Evolutionary conservation across 2,797 vertebrate genomes (phyloP), one percentile per base, ranked within the genome.

Genomic region (Enteromius viviparus): DNA sequence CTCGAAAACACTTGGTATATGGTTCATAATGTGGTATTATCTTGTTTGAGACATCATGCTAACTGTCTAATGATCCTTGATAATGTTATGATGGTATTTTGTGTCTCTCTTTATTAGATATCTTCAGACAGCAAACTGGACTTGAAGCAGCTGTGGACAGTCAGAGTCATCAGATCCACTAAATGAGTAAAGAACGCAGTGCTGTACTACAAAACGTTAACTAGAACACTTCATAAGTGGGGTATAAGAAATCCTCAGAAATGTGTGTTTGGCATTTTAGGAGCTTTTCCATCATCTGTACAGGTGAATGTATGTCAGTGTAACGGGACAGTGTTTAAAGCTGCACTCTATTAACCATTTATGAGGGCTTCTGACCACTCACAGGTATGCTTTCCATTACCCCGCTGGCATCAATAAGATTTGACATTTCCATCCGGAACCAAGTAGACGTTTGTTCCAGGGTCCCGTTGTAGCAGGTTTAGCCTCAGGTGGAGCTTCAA

Each of bases 121-220:
- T 12, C 5, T 80, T 78, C 81, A 62, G 76, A 40, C 45, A 32
- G 70, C 65, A 55, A 65, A 49, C 71, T 83, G 85, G 83, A 80
- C 55, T 58, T 69, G 19, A 42, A 65, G 55, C 34, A 3, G 29
- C 34, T 19, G 8, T 5, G 40, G 10, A 32, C 23, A 37, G n/a
- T 17, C n/a, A n/a, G 49, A 75, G 72, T 9, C 62, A 69, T 11
- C 42, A 37, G 45, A 74, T 34, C 6, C 10, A 32, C 32, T 65
- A 77, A 53, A 74, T 64, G 26, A 64, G 62, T 64, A 32, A n/a
- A 26, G 19, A 6, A 42, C 47, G 32, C 15, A 1, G 4, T 21
- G 34, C 68, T 58, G 10, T 40, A 40, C 4, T 86, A 42, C 58
- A 81, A 65, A 40, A 47, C 37, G 62, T 26, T 26, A 32, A 70